These are phyloP conservation scores for Phymorhynchus buccinoides DNA, from an alignment of 1,140 invertebrate species.

Conservation along the genomic window DNA sequence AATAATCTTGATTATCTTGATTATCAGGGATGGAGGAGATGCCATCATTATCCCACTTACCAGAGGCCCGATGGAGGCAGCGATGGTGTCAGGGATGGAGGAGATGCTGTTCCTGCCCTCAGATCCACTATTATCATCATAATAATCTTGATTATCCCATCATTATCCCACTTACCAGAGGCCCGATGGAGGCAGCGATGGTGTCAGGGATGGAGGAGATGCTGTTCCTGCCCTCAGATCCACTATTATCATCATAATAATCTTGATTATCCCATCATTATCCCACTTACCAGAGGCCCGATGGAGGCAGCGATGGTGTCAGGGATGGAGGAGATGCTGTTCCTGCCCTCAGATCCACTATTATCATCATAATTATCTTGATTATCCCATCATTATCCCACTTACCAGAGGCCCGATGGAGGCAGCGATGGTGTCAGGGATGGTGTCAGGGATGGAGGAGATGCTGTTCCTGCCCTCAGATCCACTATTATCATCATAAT, in stretches of 20 bases:
- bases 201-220: slow-evolving; percentile 58
- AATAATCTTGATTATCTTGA: no score
- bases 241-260: no score
- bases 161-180: slow-evolving; percentile 55
- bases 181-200: slow-evolving; percentile 56
- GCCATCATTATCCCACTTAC: slow-evolving; percentile 57
- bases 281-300: slow-evolving; percentile 58
- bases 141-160: no score
- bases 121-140: no score
- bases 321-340: slow-evolving; percentile 59
- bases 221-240: slow-evolving; percentile 59
- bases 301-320: slow-evolving; percentile 57
- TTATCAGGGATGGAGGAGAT: slow-evolving; percentile 58
- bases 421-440: no score
- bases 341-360: slow-evolving; percentile 58
- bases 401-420: slow-evolving; percentile 60
- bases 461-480: slow-evolving; percentile 61
- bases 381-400: slow-evolving; percentile 40
- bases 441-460: slow-evolving; percentile 57
- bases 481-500: no score
- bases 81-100: slow-evolving; percentile 57
- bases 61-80: slow-evolving; percentile 56
- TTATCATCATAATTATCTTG: no score
- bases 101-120: slow-evolving; percentile 61
- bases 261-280: no score